A percentile compares a stretch with the other conserved stretches of the same genome.
Evolutionary conservation across 2,888 invertebrate species (phyloP).

Genomic region (Drosophila pseudotakahashii): DNA sequence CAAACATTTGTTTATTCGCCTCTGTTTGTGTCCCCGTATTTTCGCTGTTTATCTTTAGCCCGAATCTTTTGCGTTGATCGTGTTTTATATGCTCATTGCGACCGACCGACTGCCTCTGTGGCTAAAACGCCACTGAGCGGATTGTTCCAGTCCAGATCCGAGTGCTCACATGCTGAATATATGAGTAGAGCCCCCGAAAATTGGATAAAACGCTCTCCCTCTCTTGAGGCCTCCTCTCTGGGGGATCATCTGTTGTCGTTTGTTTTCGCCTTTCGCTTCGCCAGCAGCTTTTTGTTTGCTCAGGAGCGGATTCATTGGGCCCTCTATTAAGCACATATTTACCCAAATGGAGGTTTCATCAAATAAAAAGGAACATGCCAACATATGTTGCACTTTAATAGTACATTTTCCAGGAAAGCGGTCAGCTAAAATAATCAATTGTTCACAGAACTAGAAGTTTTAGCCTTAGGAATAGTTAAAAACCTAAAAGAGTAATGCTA

Average conservation of each 20-base stretch:
- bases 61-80: conserved; percentile 8
- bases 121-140: conserved; percentile 32
- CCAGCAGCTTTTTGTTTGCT: conserved; percentile 7
- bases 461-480: too few relatives aligned
- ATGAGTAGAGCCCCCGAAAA: conserved; percentile 5
- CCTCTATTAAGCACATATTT: background rate
- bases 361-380: background rate
- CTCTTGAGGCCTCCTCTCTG: conserved; percentile 49
- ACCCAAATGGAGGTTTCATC: background rate
- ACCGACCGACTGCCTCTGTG: conserved; percentile 5
- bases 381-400: background rate
- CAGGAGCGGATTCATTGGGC: conserved; percentile 26
- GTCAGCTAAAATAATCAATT: background rate
- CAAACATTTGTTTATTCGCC: conserved; percentile 47
- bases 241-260: conserved; percentile 64
- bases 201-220: conserved; percentile 16
- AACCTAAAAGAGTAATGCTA: too few relatives aligned
- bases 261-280: conserved; percentile 14
- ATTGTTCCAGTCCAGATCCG: conserved; percentile 14
- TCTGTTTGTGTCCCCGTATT: conserved; percentile 39
- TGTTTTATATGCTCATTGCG: conserved; percentile 8
- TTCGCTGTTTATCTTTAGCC: conserved; percentile 4
- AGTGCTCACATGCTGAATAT: background rate
- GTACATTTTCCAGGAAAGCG: background rate
- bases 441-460: background rate